phyloP scores from a whole-genome alignment of 2,113 vertebrate genomes.

The Xenopus borealis region DNA sequence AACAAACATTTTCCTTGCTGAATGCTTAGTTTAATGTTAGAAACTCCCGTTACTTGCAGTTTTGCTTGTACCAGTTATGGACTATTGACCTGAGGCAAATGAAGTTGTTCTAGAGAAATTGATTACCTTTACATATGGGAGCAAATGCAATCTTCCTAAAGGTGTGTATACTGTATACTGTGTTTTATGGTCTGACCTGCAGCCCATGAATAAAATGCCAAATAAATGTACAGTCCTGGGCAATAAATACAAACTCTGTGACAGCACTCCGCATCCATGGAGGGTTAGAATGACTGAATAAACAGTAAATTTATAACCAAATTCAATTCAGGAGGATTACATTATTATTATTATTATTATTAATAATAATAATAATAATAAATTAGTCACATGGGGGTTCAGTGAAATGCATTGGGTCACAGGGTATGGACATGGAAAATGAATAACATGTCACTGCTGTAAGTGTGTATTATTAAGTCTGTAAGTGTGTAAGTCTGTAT shows the following conservation, averaged over 20 bases:
- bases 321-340: not conserved
- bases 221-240: conserved; percentile 4
- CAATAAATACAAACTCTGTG: conserved; percentile 35
- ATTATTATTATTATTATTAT: too few species aligned
- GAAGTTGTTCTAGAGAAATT: conserved; percentile 44
- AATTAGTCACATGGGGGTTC: too few species aligned
- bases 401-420: too few species aligned
- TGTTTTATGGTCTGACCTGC: conserved; percentile 32
- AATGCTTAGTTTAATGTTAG: conserved; percentile 15
- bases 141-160: not conserved
- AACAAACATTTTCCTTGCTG: conserved; percentile 6
- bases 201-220: conserved; percentile 37
- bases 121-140: conserved; percentile 44
- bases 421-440: too few species aligned
- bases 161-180: conserved; percentile 40
- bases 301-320: not conserved
- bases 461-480: too few species aligned
- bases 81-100: conserved; percentile 27
- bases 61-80: not conserved
- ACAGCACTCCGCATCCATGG: conserved; percentile 11
- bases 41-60: conserved; percentile 2
- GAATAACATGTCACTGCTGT: too few species aligned
- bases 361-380: too few species aligned
- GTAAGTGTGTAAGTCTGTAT: too few species aligned
- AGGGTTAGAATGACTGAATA: not conserved